phyloP scores from a whole-genome alignment of 1,140 invertebrate species.

The Leptinotarsa defecta region DNA sequence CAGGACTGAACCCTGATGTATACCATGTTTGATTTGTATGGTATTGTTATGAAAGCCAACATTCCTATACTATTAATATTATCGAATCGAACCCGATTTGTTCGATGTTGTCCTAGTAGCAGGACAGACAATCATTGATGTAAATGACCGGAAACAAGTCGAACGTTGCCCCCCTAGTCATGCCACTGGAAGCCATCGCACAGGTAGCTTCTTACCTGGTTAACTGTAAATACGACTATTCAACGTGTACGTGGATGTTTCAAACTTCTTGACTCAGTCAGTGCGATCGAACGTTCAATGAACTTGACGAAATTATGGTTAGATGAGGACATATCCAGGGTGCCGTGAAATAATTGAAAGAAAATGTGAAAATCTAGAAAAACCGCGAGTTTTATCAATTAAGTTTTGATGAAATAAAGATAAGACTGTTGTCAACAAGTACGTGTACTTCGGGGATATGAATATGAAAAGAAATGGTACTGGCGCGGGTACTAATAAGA shows the following conservation, averaged over 20 bases:
- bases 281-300: conserved; percentile 20
- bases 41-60: no score
- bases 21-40: no score
- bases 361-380: conserved; percentile 3
- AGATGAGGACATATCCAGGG: not conserved
- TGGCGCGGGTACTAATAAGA: not conserved
- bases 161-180: not conserved
- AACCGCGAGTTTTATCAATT: not conserved
- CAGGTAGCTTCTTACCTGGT: conserved; percentile 23
- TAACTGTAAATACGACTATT: conserved; percentile 12
- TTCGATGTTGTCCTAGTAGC: no score
- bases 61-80: no score
- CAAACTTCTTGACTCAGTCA: conserved; percentile 27
- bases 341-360: conserved; percentile 3
- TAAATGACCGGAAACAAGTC: no score
- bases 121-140: no score
- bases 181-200: conserved; percentile 17
- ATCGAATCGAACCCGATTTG: no score
- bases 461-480: conserved; percentile 23
- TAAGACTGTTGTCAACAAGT: not conserved
- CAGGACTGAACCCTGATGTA: no score
- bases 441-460: not conserved
- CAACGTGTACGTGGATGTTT: conserved; percentile 24
- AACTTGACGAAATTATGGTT: conserved; percentile 16
- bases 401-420: no score